phyloP scores from a whole-genome alignment of 2,797 vertebrate genomes.

The Hydrocynus forskahlii region DNA sequence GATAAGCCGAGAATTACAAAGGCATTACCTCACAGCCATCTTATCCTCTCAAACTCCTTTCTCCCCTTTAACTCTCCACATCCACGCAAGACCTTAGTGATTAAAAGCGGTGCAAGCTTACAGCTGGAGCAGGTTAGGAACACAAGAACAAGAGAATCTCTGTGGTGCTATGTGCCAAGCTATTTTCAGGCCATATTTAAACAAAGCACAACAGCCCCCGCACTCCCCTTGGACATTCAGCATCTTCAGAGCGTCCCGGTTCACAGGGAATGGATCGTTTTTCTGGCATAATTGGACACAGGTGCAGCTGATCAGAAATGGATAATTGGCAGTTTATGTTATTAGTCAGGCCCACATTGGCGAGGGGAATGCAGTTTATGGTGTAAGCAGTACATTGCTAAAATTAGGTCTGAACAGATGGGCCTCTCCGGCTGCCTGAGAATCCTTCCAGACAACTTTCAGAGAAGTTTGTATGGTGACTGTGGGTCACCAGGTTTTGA shows the following conservation, averaged over 20 bases:
- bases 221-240: conserved; percentile 55
- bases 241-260: conserved; percentile 66
- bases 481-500: not conserved
- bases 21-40: conserved; percentile 36
- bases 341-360: conserved; percentile 47
- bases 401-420: conserved; percentile 50
- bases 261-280: conserved; percentile 70
- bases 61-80: conserved; percentile 36
- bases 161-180: conserved; percentile 9
- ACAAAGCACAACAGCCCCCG: conserved; percentile 28
- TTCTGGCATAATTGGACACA: conserved; percentile 75
- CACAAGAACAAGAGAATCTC: conserved; percentile 19
- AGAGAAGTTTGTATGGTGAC: conserved; percentile 39
- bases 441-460: conserved; percentile 39
- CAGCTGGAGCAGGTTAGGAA: conserved; percentile 32
- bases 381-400: conserved; percentile 37
- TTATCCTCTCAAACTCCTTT: conserved; percentile 27
- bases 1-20: conserved; percentile 67
- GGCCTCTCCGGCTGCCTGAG: conserved; percentile 36
- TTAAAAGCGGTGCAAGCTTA: conserved; percentile 24
- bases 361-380: conserved; percentile 31
- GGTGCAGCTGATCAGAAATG: conserved; percentile 73
- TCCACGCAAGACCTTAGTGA: conserved; percentile 20
- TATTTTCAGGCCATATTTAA: conserved; percentile 41
- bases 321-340: conserved; percentile 66